phyloP scores from a whole-genome alignment of 1,140 invertebrate genomes.

The Macrobrachium rosenbergii region DNA sequence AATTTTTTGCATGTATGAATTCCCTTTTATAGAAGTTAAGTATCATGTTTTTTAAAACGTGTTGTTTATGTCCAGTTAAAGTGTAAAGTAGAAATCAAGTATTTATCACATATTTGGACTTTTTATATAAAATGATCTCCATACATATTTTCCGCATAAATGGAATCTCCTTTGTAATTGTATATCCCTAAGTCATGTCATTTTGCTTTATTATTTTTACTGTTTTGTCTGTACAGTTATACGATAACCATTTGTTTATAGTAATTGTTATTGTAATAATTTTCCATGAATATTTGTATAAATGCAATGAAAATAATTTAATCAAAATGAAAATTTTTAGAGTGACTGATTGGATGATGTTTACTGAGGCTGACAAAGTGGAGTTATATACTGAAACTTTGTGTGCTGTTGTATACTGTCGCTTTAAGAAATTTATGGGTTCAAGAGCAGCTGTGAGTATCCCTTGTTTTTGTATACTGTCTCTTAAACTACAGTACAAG shows the following conservation, averaged over 20 bases:
- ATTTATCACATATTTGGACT: conserved; percentile 55
- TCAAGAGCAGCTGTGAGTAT: conserved; percentile 58
- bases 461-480: conserved; percentile 61
- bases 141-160: conserved; percentile 52
- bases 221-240: conserved; percentile 59
- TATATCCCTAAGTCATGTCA: conserved; percentile 55
- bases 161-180: conserved; percentile 51
- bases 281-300: conserved; percentile 51
- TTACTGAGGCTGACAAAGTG: conserved; percentile 26
- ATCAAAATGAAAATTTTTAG: conserved; percentile 27
- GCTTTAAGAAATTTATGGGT: conserved; percentile 48
- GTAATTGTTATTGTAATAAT: conserved; percentile 51
- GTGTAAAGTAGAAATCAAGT: conserved; percentile 52
- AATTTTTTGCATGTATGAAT: conserved; percentile 45
- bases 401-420: conserved; percentile 33
- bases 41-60: conserved; percentile 44
- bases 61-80: conserved; percentile 48
- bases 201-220: conserved; percentile 43
- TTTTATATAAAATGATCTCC: conserved; percentile 62
- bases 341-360: conserved; percentile 54
- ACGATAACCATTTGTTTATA: conserved; percentile 50
- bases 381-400: conserved; percentile 29
- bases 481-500: conserved; percentile 62
- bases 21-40: conserved; percentile 37
- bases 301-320: conserved; percentile 53